These are phyloP conservation scores for human DNA, from an alignment of 2,113 vertebrate species.

Conservation along the genomic window GRCh38 chr7:159144501-159145000, in stretches of 20 bases:
- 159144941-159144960: background rate
- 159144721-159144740: conserved; percentile 72
- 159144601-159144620: background rate
- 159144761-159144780: conserved; percentile 61
- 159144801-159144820: background rate
- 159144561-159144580: background rate
- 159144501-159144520: background rate
- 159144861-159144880: too few species aligned
- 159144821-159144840: too few species aligned
- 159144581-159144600: background rate
- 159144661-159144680: too few species aligned
- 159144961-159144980: background rate
- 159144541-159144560: background rate
- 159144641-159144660: too few species aligned
- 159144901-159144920: too few species aligned
- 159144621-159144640: background rate
- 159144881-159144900: background rate
- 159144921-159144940: background rate
- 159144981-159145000: background rate
- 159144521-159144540: background rate
- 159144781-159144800: background rate
- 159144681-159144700: accelerated
- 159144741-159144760: conserved; percentile 54
- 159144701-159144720: conserved; percentile 57
- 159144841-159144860: background rate